Base-by-base conservation (phyloP, 2,797 vertebrate species). In the Apodemus agrarius region DNA sequence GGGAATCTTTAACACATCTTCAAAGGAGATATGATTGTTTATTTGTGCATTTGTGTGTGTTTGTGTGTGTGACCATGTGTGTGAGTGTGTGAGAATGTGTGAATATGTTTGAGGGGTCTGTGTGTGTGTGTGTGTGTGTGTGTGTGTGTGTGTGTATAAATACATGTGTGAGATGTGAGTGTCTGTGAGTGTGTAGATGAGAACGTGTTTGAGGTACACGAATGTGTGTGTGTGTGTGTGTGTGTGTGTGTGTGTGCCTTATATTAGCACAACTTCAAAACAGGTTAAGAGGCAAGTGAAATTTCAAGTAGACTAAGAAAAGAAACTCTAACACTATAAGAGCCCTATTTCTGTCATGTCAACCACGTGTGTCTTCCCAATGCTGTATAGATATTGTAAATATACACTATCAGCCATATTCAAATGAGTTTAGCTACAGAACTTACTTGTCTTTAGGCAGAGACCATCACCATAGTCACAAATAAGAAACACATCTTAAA, bases 251-350 rank as follows among this genome's bases (percentile, higher is more conserved):
- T 84, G 21, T 12, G 52, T 54, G 29, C n/a, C n/a, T n/a, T 37
- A 85, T 72, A 74, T 90, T n/a, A 49, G 9, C 21, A 88, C 5
- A 96, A 92, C 21, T 43, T 95, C 61, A 83, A 22, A 83, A 90
- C 6, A 96, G 65, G n/a, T 69, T 93, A 57, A 76, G 31, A 90
- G 19, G 46, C 40, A 90, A 57, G 2, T 87, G n/a, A 82, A 67
- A 86, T 86, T 86, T 63, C 40, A 75, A 46, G 69, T 9, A 86
- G 37, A 34, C 63, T 22, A 12, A 85, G 59, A 90, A 93, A 12
- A 54, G 11, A 79, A 95, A 91, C 21, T 69, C 37, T 84, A 52
- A 59, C 6, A 72, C 11, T 63, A 46, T n/a, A 61, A n/a, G 43
- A 80, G 24, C 79, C 10, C 52, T 75, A 26, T 21, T 78, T 19